Percentiles rank a stretch among this genome's conserved stretches.
Conservation (phyloP, 1,140 invertebrate genomes). For the Periplaneta americana region DNA sequence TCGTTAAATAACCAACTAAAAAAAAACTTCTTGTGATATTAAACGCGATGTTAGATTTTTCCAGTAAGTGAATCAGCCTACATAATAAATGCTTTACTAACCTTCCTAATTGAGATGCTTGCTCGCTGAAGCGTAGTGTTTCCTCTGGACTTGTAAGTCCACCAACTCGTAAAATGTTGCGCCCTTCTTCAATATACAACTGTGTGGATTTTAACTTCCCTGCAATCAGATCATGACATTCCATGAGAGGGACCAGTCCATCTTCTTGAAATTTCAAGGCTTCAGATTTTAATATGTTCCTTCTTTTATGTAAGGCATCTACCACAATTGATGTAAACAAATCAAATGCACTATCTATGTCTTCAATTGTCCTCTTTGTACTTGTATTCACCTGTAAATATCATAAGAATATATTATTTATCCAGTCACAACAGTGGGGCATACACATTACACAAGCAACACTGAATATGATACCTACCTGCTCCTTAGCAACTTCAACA, state of each 20-base stretch:
- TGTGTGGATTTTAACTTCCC: slow-evolving; percentile 17
- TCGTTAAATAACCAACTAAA: no score
- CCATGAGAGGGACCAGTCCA: slow-evolving; percentile 18
- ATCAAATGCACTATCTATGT: slow-evolving; percentile 20
- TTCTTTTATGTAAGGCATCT: slow-evolving; percentile 18
- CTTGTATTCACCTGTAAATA: slow-evolving; percentile 15
- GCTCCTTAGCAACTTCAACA: slow-evolving; percentile 14
- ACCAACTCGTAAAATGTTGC: slow-evolving; percentile 7
- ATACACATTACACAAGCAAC: background rate
- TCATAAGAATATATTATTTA: background rate
- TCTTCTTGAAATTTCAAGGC: slow-evolving; percentile 16
- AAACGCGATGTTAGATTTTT: no score
- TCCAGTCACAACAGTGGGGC: background rate
- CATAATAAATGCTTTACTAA: slow-evolving; percentile 7
- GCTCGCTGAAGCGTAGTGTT: slow-evolving; percentile 13
- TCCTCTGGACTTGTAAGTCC: background rate
- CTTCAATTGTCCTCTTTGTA: slow-evolving; percentile 15
- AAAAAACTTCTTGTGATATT: no score
- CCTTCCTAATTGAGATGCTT: slow-evolving; percentile 21
- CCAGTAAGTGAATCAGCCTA: no score
- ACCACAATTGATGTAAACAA: slow-evolving; percentile 12
- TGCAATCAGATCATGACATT: slow-evolving; percentile 18
- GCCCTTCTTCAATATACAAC: slow-evolving; percentile 20
- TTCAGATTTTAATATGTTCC: slow-evolving; percentile 15
- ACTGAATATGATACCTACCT: slow-evolving; percentile 7